Conservation (phyloP, 2,888 invertebrate species). For the Frankliniella fusca region DNA sequence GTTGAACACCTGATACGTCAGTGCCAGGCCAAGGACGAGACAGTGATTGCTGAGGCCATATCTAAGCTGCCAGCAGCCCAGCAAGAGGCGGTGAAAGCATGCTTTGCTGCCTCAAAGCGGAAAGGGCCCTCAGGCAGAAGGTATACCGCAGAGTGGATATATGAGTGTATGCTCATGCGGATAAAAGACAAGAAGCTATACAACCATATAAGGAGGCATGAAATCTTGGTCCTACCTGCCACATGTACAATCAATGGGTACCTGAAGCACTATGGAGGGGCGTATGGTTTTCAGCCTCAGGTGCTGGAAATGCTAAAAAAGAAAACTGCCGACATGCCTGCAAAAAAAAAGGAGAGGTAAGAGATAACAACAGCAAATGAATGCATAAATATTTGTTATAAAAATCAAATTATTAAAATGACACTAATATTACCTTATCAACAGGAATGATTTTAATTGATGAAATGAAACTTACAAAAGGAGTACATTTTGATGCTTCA, state of each 20-base stretch:
- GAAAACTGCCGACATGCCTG: not conserved
- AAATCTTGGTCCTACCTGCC: not conserved
- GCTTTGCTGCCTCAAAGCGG: not conserved
- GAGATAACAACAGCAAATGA: not conserved
- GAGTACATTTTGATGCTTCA: not conserved
- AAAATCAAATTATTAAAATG: not conserved
- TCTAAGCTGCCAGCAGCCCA: not conserved
- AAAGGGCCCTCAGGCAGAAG: not conserved
- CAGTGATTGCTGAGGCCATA: not conserved
- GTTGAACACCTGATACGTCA: not conserved
- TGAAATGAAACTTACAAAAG: not conserved
- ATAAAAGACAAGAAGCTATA: not conserved
- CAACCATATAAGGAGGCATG: not conserved
- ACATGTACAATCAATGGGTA: not conserved
- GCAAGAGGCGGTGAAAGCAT: not conserved
- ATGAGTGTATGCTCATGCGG: not conserved
- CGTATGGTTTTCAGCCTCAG: not conserved
- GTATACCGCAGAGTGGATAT: not conserved
- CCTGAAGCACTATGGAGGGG: not conserved
- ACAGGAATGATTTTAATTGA: not conserved
- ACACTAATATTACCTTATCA: not conserved
- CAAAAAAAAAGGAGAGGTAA: too few relatives aligned
- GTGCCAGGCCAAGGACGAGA: not conserved
- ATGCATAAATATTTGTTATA: not conserved
- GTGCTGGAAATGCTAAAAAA: not conserved